These are phyloP conservation scores for Pteria penguin DNA, from an alignment of 2,888 invertebrate genomes.

Conservation along the genomic window DNA sequence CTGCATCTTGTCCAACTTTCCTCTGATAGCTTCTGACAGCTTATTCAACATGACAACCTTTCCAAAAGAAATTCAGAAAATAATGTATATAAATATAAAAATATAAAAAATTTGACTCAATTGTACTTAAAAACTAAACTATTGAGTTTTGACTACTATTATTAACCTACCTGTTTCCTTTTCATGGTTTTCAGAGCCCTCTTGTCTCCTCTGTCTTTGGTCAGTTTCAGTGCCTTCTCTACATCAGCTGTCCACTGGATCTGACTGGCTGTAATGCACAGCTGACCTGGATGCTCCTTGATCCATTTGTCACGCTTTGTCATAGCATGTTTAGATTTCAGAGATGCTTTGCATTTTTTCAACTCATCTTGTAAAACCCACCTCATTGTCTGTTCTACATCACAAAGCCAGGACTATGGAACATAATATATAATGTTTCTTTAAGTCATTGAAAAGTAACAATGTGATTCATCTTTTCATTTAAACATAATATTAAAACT, in stretches of 20 bases:
- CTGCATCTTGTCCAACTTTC: slow-evolving; percentile 86
- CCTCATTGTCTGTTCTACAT: slow-evolving; percentile 83
- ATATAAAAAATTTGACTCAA: too few relatives aligned
- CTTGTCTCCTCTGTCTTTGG: slow-evolving; percentile 85
- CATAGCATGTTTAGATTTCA: slow-evolving; percentile 85
- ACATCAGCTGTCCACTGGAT: slow-evolving; percentile 95
- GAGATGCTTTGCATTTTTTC: slow-evolving; percentile 85
- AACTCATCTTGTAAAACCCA: slow-evolving; percentile 81
- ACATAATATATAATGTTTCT: neutral
- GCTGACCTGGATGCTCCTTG: slow-evolving; percentile 90
- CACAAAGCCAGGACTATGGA: slow-evolving; percentile 85
- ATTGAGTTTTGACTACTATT: too few relatives aligned
- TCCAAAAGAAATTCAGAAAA: neutral
- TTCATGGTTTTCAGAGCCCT: slow-evolving; percentile 90
- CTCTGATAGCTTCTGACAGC: slow-evolving; percentile 89
- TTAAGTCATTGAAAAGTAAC: too few relatives aligned
- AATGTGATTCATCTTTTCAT: too few relatives aligned
- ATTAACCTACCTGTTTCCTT: slow-evolving; percentile 86
- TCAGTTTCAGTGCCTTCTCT: slow-evolving; percentile 85
- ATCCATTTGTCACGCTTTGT: slow-evolving; percentile 92
- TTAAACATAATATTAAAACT: too few relatives aligned
- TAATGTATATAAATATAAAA: too few relatives aligned
- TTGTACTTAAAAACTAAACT: too few relatives aligned
- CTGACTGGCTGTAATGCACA: slow-evolving; percentile 92
- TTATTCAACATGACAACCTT: slow-evolving; percentile 84